Base-by-base conservation (phyloP, 2,888 invertebrate genomes). In the Dorcus hopei region DNA sequence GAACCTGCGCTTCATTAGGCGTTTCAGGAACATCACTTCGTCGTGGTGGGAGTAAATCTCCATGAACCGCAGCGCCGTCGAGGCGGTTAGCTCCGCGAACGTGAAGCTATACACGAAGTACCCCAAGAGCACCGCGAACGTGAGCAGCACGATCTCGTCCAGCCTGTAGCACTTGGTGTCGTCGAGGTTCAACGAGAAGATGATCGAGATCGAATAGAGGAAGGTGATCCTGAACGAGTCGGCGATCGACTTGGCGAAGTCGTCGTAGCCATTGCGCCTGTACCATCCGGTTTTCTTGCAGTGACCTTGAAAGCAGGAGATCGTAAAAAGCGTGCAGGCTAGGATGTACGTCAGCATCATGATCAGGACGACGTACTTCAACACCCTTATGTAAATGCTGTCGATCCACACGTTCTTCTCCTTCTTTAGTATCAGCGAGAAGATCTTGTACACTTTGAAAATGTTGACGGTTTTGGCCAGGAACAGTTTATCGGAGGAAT, bases 1-100 rank as follows among this genome's bases (percentile, higher is more conserved):
- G 59, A 79, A 78, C 57, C 82, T 81, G 62, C 80, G 80, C 54
- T 75, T 76, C 78, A 82, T 80, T 64, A 81, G 81, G 68, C 79
- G 80, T 52, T 81, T 79, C 65, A 82, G 80, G 0, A 81, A 81
- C 57, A 80, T 76, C 16, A 81, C 79, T 1, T 82, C 76, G 76
- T 81, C 81, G 59, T 80, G 65, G 69, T 82, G 81, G 7, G 54
- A 41, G 42, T 53, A 54, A n/a, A 41, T 49, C 26, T 59, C 59
- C 16, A 55, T 52, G 9, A 57, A 48, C 3, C 53, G 49, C 8
- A 66, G 41, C 1, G 61, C 54, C 7, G 52, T 51, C 0, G 55
- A 57, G 7, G 63, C 63, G 11, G 63, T 63, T 7, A 64, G n/a
- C 16, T 56, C 58, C n/a, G 61, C 23, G 9, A 59, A 54, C n/a